These are phyloP conservation scores for Scolopax bukidnonensis DNA, from an alignment of 2,797 vertebrate genomes.

Conservation along the genomic window DNA sequence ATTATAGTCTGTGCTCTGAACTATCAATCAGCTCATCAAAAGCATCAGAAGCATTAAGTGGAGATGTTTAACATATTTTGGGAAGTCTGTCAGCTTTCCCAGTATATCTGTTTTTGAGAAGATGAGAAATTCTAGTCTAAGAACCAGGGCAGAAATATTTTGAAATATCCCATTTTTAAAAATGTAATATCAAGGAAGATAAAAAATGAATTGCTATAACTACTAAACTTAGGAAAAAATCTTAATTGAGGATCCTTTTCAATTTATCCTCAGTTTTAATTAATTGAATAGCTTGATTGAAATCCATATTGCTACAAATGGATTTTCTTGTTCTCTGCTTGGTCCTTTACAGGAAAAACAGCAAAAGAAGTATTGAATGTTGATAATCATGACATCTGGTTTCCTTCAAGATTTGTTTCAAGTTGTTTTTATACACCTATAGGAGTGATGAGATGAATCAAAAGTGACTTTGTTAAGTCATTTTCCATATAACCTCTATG, in stretches of 20 bases:
- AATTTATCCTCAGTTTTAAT: neutral
- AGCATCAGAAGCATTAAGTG: neutral
- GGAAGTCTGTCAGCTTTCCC: neutral
- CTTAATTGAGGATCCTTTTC: neutral
- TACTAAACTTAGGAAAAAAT: neutral
- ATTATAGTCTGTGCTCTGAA: slow-evolving; percentile 20
- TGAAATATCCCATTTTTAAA: neutral
- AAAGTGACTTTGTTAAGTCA: neutral
- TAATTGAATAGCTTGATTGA: neutral
- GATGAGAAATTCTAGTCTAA: neutral
- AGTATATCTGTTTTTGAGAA: neutral
- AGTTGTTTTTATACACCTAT: neutral
- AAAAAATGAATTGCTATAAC: neutral
- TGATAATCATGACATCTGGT: neutral
- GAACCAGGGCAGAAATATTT: neutral
- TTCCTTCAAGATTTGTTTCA: neutral
- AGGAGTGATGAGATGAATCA: neutral
- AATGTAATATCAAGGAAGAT: neutral
- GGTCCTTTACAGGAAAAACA: neutral
- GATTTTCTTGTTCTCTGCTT: neutral
- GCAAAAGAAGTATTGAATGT: neutral
- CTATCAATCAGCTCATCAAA: slow-evolving; percentile 26
- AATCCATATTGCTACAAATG: neutral
- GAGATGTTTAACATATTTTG: neutral
- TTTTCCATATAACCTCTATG: neutral